phyloP scores from a whole-genome alignment of 2,888 invertebrate genomes.

The Hartigia nigra region DNA sequence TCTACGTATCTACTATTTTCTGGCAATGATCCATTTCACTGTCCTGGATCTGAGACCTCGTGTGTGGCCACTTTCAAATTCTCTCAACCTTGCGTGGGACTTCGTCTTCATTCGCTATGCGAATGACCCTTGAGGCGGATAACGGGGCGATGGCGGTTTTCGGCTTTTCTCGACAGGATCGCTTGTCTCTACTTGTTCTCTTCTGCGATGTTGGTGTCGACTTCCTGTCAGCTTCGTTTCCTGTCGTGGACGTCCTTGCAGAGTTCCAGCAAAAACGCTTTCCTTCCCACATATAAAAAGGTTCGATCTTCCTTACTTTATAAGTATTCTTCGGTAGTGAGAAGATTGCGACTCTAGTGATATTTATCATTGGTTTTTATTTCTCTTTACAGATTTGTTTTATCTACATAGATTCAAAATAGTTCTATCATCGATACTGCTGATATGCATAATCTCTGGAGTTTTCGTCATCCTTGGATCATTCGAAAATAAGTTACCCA shows the following conservation, averaged over 20 bases:
- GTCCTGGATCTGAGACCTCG: neutral
- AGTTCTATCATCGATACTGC: neutral
- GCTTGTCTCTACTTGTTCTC: neutral
- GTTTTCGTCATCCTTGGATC: neutral
- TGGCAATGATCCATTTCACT: neutral
- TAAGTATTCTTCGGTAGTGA: neutral
- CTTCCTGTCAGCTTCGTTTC: neutral
- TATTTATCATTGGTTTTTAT: constrained; percentile 20
- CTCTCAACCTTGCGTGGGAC: neutral
- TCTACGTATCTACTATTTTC: neutral
- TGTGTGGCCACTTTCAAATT: neutral
- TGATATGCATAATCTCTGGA: no score
- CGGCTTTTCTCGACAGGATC: constrained; percentile 21
- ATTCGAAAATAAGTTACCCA: neutral
- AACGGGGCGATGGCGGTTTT: constrained; percentile 18
- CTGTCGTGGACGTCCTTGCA: constrained; percentile 26
- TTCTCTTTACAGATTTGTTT: constrained; percentile 25
- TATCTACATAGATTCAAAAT: neutral
- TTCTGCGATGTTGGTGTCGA: constrained; percentile 8
- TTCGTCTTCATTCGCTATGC: constrained; percentile 16
- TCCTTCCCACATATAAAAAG: constrained; percentile 32
- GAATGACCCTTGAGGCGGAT: constrained; percentile 8
- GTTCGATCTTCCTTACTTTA: constrained; percentile 17
- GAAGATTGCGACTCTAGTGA: neutral
- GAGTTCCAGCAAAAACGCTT: constrained; percentile 51